Conservation (phyloP, 2,888 invertebrate species). For the Mesochorus sp. region DNA sequence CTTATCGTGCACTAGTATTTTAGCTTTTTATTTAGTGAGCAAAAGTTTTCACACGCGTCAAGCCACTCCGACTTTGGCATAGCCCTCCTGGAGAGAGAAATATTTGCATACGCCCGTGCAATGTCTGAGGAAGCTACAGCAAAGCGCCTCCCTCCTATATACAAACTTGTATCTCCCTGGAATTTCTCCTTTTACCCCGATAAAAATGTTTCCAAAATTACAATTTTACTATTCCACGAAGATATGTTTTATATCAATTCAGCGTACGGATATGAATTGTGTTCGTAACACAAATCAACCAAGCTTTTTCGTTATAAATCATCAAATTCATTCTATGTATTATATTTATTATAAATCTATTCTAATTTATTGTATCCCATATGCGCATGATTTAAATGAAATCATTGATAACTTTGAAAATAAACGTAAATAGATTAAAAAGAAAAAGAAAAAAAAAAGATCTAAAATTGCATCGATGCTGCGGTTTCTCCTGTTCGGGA, state of each 20-base stretch:
- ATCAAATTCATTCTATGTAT: too few relatives aligned
- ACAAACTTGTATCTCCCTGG: too few relatives aligned
- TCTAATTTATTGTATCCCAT: neutral
- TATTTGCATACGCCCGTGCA: slow-evolving; percentile 67
- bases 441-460: slow-evolving; percentile 12
- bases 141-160: slow-evolving; percentile 8
- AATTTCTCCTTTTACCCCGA: neutral
- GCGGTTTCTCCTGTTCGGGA: slow-evolving; percentile 12
- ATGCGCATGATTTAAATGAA: neutral
- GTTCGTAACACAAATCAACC: slow-evolving; percentile 18
- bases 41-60: slow-evolving; percentile 72
- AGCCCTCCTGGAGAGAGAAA: slow-evolving; percentile 66
- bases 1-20: slow-evolving; percentile 73
- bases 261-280: slow-evolving; percentile 35
- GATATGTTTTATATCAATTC: too few relatives aligned
- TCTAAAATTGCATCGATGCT: slow-evolving; percentile 8
- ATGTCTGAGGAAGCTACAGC: slow-evolving; percentile 53
- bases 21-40: slow-evolving; percentile 77
- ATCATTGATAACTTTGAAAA: neutral
- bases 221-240: neutral
- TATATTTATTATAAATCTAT: too few relatives aligned
- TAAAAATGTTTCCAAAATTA: neutral
- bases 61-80: slow-evolving; percentile 49
- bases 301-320: neutral
- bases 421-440: neutral